Percentiles rank a stretch among this genome's conserved stretches.
Conservation (phyloP, 2,113 vertebrate species). For the Galbula dea region DNA sequence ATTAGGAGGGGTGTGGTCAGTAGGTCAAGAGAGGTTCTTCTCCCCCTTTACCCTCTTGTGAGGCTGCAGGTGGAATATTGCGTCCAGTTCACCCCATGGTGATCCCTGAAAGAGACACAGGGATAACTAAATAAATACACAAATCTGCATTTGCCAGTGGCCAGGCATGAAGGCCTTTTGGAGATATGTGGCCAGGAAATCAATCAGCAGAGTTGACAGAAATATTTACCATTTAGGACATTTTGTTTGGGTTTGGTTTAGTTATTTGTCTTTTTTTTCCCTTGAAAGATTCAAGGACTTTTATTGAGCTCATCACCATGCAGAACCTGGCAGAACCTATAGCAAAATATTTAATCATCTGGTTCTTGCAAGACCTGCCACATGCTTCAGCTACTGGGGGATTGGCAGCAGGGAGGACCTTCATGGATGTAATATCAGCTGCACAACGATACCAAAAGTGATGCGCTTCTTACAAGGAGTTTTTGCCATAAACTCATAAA, state of each 20-base stretch:
- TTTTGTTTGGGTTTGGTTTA: no score
- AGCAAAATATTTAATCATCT: neutral
- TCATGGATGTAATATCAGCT: fast-evolving
- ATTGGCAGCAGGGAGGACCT: neutral
- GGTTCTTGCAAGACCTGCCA: neutral
- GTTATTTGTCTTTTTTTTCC: neutral
- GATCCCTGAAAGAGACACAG: neutral
- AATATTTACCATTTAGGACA: neutral
- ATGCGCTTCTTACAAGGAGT: neutral
- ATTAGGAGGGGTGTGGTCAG: no score
- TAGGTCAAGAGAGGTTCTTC: no score
- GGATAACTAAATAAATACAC: neutral
- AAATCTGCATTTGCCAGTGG: neutral
- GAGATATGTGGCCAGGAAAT: neutral
- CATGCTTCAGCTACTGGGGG: neutral
- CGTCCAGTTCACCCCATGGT: fast-evolving
- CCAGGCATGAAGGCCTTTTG: neutral
- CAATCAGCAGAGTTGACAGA: neutral
- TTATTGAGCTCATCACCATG: neutral
- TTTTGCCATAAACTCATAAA: neutral
- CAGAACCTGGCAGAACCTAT: neutral
- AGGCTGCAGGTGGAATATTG: no score
- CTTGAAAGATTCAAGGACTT: neutral
- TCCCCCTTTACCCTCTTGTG: no score
- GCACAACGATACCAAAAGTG: neutral